A percentile compares a stretch with the other conserved stretches of the same genome.
phyloP scores from a whole-genome alignment of 2,113 vertebrate genomes.

The Toxotes jaculatrix region DNA sequence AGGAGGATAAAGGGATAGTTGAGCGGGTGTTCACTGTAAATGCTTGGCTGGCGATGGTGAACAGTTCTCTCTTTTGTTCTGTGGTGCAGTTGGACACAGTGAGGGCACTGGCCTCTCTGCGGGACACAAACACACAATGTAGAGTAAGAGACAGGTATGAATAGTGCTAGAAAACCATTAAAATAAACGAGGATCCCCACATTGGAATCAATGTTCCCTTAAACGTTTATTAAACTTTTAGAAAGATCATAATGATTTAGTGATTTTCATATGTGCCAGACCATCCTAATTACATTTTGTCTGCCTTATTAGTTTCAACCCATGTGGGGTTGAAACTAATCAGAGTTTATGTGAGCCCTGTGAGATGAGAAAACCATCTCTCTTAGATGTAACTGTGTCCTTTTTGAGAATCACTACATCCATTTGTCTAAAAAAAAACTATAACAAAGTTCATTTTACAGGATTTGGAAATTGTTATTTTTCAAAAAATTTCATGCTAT shows the following conservation, averaged over 20 bases:
- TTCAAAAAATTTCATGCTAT: too few species aligned
- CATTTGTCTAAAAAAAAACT: too few species aligned
- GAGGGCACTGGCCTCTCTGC: slow-evolving; percentile 74
- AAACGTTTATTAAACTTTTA: background rate
- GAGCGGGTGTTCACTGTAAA: slow-evolving; percentile 51
- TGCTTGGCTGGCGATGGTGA: slow-evolving; percentile 75
- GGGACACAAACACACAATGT: slow-evolving; percentile 5
- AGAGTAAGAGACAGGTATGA: background rate
- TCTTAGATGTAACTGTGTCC: too few species aligned
- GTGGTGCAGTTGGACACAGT: slow-evolving; percentile 77
- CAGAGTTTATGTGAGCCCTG: too few species aligned
- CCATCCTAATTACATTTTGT: background rate
- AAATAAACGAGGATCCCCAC: background rate
- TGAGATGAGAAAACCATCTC: too few species aligned
- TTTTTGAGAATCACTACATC: too few species aligned
- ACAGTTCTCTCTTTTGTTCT: slow-evolving; percentile 79
- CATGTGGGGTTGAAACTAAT: too few species aligned
- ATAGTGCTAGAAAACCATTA: too few species aligned
- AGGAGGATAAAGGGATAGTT: slow-evolving; percentile 46
- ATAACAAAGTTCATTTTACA: too few species aligned
- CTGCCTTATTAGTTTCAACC: too few species aligned
- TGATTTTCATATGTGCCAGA: background rate
- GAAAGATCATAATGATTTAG: background rate
- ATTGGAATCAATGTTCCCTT: background rate
- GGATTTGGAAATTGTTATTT: too few species aligned